Evolutionary conservation across 2,888 invertebrate species (phyloP), one percentile per base, ranked within the genome.

Genomic region (Eupithecia abbreviata): DNA sequence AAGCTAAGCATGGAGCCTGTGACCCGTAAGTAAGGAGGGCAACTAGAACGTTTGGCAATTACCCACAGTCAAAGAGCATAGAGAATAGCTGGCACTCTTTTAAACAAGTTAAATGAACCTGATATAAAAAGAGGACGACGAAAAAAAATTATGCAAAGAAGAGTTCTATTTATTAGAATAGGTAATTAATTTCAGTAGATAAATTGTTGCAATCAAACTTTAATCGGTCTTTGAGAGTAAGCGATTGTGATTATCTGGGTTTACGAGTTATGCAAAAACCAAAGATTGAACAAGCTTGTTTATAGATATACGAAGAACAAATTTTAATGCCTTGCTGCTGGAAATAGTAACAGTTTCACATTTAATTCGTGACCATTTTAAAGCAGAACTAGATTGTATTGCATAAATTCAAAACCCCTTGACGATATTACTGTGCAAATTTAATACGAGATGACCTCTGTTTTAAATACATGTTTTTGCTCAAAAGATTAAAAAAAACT

Each of bases 21-120:
- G 81, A 79, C 75, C 79, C 79, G 80, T 80, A 79, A 80, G 77
- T 78, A 79, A 81, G 77, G 74, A 77, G 79, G 80, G 77, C 79
- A 81, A 81, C 80, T 80, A 78, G 80, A 81, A 74, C 82, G 79
- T 81, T 82, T 78, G 81, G 78, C 78, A 81, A 82, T 81, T 81
- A 81, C 82, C 74, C 74, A 15, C 51, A 42, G 69, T 58, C 74
- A 51, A 13, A 78, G 73, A 18, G 18, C 30, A 70, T 10, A 30
- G 10, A 72, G 69, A 65, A 74, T 42, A 58, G 72, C 78, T 76
- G 76, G 76, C 73, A 10, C 12, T 51, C 71, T 75, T 66, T 41
- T 66, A n/a, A 6, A 55, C 4, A 55, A n/a, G 15, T 13, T 49
- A 13, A 49, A 51, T 4, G 49, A 4, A 51, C 5, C 1, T 51